phyloP scores from a whole-genome alignment of 2,888 invertebrate genomes.

The Hyles lineata region DNA sequence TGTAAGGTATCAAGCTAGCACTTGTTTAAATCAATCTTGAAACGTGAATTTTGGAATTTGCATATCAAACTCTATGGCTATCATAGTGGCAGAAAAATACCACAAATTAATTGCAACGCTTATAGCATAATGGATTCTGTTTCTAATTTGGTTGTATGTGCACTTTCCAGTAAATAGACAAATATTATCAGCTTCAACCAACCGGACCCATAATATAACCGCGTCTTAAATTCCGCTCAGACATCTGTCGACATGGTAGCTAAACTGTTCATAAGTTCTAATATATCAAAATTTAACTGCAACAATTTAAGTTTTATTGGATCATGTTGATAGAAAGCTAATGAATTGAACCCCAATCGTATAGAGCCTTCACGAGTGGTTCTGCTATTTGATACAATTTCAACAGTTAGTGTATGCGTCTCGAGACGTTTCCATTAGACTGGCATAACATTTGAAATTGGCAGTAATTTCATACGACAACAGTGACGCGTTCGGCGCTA shows the following conservation, averaged over 20 bases:
- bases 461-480: conserved; percentile 40
- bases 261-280: too few species aligned
- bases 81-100: too few species aligned
- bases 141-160: too few species aligned
- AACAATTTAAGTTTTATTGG: background rate
- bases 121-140: too few species aligned
- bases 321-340: background rate
- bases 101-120: too few species aligned
- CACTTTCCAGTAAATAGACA: too few species aligned
- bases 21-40: background rate
- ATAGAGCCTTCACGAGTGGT: background rate
- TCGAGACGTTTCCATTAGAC: conserved; percentile 12
- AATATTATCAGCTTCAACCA: too few species aligned
- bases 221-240: too few species aligned
- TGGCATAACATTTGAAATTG: conserved; percentile 24
- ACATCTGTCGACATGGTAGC: too few species aligned
- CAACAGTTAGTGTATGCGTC: background rate
- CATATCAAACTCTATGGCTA: background rate
- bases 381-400: conserved; percentile 18
- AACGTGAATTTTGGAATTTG: background rate
- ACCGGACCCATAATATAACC: too few species aligned
- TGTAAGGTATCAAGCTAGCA: background rate
- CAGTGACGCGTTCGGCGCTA: conserved; percentile 35
- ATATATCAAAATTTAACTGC: too few species aligned
- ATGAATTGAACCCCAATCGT: background rate